These are phyloP conservation scores for Drosophila funebris DNA, from an alignment of 1,140 invertebrate genomes.

Conservation along the genomic window DNA sequence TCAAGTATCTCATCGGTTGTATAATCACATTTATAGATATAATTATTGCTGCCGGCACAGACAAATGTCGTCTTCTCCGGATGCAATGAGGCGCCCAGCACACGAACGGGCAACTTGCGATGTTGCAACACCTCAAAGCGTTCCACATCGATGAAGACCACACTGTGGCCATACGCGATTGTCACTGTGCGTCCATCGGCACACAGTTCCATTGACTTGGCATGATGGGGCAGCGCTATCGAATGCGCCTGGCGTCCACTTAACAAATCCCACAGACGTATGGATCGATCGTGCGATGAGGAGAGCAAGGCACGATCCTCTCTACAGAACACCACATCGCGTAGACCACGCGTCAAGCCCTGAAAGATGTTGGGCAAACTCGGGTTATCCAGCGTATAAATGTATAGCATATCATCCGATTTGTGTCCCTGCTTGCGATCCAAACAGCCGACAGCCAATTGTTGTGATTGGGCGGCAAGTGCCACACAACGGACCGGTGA, in stretches of 20 bases:
- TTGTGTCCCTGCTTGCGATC: conserved; percentile 9
- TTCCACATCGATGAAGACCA: conserved; percentile 91
- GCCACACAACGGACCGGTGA: conserved; percentile 97
- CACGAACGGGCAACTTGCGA: conserved; percentile 91
- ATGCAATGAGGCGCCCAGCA: conserved; percentile 96
- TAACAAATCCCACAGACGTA: conserved; percentile 92
- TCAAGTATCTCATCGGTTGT: conserved; percentile 88
- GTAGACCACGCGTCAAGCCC: conserved; percentile 29
- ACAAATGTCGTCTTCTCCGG: conserved; percentile 95
- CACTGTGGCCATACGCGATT: conserved; percentile 90
- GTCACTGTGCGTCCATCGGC: conserved; percentile 92
- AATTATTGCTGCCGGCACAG: conserved; percentile 96
- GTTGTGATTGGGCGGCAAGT: conserved; percentile 84
- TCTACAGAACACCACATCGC: conserved; percentile 87
- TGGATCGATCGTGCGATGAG: conserved; percentile 95
- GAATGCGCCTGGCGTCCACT: conserved; percentile 90
- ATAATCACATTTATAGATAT: conserved; percentile 98
- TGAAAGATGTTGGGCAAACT: conserved; percentile 84
- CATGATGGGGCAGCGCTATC: conserved; percentile 91
- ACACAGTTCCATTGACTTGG: conserved; percentile 95
- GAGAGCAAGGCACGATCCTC: conserved; percentile 92
- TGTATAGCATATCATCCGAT: conserved; percentile 91
- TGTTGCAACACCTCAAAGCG: conserved; percentile 91
- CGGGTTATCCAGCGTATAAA: conserved; percentile 94
- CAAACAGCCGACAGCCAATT: conserved; percentile 29